These are phyloP conservation scores for Ceratina calcarata DNA, from an alignment of 1,140 invertebrate species.

Conservation along the genomic window DNA sequence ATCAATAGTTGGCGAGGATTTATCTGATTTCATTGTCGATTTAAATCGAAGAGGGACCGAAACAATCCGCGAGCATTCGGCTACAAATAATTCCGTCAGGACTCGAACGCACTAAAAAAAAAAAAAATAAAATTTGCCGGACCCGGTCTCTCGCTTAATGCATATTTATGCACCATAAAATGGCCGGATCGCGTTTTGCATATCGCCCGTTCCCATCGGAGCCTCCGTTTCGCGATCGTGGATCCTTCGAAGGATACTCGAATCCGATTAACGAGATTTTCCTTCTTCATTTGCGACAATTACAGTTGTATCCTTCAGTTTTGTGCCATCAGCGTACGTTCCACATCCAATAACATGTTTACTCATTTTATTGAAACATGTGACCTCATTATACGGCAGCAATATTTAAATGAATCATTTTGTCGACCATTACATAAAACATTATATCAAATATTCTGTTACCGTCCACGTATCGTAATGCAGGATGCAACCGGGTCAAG, in stretches of 20 bases:
- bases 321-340: not conserved
- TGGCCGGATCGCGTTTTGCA: conserved; percentile 6
- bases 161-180: conserved; percentile 40
- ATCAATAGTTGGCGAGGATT: conserved; percentile 21
- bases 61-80: conserved; percentile 26
- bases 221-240: not conserved
- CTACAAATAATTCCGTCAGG: conserved; percentile 27
- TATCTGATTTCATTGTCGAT: conserved; percentile 44
- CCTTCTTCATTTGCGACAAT: no score
- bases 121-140: not conserved
- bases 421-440: no score
- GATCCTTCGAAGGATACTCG: conserved; percentile 26
- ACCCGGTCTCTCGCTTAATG: not conserved
- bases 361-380: not conserved
- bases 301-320: no score
- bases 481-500: no score
- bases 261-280: conserved; percentile 24
- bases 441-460: no score
- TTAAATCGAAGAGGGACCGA: conserved; percentile 26
- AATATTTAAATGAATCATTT: no score
- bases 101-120: not conserved
- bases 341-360: no score
- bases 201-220: not conserved
- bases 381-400: no score
- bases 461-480: no score